These are phyloP conservation scores for Dipodomys merriami DNA, from an alignment of 2,113 vertebrate genomes.

Conservation along the genomic window DNA sequence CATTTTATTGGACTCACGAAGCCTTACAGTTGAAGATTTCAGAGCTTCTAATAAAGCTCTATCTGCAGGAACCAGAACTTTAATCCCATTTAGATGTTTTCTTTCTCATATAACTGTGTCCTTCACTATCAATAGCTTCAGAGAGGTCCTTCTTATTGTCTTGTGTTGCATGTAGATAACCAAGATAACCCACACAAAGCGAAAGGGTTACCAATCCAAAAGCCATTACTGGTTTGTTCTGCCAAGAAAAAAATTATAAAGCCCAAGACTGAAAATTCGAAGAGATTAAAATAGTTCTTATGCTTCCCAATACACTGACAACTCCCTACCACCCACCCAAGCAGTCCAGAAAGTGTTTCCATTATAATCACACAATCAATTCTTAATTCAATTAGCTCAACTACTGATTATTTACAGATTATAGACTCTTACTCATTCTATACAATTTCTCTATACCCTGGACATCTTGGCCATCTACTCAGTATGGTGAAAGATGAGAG, in stretches of 20 bases:
- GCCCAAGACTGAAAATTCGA: slow-evolving; percentile 49
- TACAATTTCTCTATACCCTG: not conserved
- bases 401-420: not conserved
- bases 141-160: slow-evolving; percentile 94
- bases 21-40: slow-evolving; percentile 16
- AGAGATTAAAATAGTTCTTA: not conserved
- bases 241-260: slow-evolving; percentile 73
- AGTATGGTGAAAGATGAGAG: not conserved
- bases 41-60: not conserved
- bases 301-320: slow-evolving; percentile 15
- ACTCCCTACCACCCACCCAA: not conserved
- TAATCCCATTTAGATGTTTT: slow-evolving; percentile 96
- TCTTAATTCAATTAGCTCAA: slow-evolving; percentile 10
- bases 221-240: slow-evolving; percentile 97
- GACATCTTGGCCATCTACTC: not conserved
- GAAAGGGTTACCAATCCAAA: slow-evolving; percentile 93
- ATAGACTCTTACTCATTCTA: not conserved
- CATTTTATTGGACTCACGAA: not conserved
- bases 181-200: slow-evolving; percentile 94
- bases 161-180: slow-evolving; percentile 92
- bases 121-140: slow-evolving; percentile 93
- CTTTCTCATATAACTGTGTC: slow-evolving; percentile 90
- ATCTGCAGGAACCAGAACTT: slow-evolving; percentile 35
- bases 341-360: not conserved
- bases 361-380: slow-evolving; percentile 9